Percentiles rank a stretch among this genome's conserved stretches.
Conservation (phyloP, 2,888 invertebrate genomes). For the Agapostemon virescens region DNA sequence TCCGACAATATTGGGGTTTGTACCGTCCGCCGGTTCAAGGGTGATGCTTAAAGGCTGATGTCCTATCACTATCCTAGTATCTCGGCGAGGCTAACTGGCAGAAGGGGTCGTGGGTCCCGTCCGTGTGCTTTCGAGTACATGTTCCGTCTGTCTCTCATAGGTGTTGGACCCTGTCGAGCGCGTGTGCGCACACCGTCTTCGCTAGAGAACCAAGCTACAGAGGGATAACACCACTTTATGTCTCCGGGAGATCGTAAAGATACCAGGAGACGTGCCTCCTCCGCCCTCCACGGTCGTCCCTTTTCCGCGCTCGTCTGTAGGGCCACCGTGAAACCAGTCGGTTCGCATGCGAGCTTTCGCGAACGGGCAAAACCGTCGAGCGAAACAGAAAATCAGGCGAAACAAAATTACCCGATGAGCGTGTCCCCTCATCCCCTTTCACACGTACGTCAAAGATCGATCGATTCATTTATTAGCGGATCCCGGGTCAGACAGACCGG, state of each 20-base stretch:
- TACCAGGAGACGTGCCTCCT: constrained; percentile 65
- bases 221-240: constrained; percentile 75
- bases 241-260: constrained; percentile 75
- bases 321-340: constrained; percentile 35
- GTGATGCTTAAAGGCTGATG: constrained; percentile 55
- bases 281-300: constrained; percentile 34
- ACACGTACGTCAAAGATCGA: constrained; percentile 46
- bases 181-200: constrained; percentile 48
- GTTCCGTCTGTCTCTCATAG: constrained; percentile 11
- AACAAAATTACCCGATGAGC: constrained; percentile 37
- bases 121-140: constrained; percentile 14
- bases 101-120: constrained; percentile 37
- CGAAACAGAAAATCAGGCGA: constrained; percentile 37
- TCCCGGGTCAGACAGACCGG: background rate
- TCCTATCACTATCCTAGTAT: constrained; percentile 61
- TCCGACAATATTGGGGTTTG: constrained; percentile 58
- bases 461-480: constrained; percentile 62
- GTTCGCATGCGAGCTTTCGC: constrained; percentile 20
- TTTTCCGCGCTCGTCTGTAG: constrained; percentile 24
- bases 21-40: constrained; percentile 60
- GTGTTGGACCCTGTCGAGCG: constrained; percentile 24
- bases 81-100: constrained; percentile 58
- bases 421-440: constrained; percentile 16
- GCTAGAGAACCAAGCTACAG: constrained; percentile 57
- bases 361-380: constrained; percentile 12